Percentiles rank a stretch among this genome's conserved stretches.
Evolutionary conservation across 2,797 vertebrate species (phyloP).

Genomic region (Pseudochaenichthys georgianus): DNA sequence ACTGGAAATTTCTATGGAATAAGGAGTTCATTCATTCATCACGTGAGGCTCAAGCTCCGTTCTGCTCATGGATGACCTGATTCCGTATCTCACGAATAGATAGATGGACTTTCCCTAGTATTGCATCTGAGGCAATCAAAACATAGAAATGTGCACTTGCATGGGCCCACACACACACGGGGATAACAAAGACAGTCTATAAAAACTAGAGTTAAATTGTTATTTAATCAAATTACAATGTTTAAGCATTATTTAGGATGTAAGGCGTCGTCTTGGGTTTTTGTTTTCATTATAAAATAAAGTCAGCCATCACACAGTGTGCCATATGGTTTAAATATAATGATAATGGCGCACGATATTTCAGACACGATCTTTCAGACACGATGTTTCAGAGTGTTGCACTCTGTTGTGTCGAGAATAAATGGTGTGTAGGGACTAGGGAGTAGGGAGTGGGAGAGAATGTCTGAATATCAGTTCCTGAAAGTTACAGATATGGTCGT

Average conservation of each 20-base stretch:
- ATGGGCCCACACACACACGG: not conserved
- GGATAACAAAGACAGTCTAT: not conserved
- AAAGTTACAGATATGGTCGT: not conserved
- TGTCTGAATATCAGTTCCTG: not conserved
- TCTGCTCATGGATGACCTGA: slow-evolving; percentile 67
- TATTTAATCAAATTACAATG: slow-evolving; percentile 6
- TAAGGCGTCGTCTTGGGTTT: not conserved
- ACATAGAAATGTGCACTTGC: not conserved
- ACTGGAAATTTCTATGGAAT: slow-evolving; percentile 78
- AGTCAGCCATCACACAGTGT: too few relatives aligned
- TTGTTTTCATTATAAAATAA: not conserved
- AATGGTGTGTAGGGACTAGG: too few relatives aligned
- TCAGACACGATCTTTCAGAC: not conserved
- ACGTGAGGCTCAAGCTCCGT: slow-evolving; percentile 67
- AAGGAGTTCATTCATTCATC: slow-evolving; percentile 81
- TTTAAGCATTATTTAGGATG: not conserved
- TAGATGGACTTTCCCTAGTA: slow-evolving; percentile 47
- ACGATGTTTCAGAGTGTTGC: not conserved
- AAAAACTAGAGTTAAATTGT: not conserved
- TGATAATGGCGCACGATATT: not conserved
- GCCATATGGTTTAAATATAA: not conserved
- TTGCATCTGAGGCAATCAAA: slow-evolving; percentile 31
- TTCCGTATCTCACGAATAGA: slow-evolving; percentile 59
- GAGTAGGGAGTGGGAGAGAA: not conserved
- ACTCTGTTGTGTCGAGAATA: not conserved